These are phyloP conservation scores for Bimastos eiseni DNA, from an alignment of 2,888 invertebrate genomes.

Conservation along the genomic window DNA sequence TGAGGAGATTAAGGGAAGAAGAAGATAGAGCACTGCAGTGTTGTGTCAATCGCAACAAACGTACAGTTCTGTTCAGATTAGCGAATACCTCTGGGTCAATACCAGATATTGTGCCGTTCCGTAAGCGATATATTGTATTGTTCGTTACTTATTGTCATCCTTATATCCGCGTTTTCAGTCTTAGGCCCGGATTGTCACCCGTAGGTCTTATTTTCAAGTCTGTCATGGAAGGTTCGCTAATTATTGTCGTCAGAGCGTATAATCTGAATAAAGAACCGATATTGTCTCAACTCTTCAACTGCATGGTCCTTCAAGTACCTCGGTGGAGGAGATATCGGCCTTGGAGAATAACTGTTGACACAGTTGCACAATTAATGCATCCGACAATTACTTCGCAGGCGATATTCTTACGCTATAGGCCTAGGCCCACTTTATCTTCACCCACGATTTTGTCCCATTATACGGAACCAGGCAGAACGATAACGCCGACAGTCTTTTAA, in stretches of 20 bases:
- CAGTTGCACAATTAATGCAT: background rate
- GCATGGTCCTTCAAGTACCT: background rate
- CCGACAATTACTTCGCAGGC: too few relatives aligned
- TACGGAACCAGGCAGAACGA: background rate
- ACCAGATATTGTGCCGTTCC: too few relatives aligned
- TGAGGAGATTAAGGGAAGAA: conserved; percentile 34
- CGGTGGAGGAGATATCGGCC: background rate
- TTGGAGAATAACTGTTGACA: background rate
- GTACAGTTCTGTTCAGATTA: too few relatives aligned
- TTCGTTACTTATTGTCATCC: too few relatives aligned
- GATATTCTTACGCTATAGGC: too few relatives aligned
- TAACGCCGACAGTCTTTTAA: background rate
- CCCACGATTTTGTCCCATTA: background rate
- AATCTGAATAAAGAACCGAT: background rate
- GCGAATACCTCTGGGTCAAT: too few relatives aligned
- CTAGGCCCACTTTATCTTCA: background rate
- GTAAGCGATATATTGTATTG: too few relatives aligned
- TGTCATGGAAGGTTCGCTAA: background rate
- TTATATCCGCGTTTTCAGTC: too few relatives aligned
- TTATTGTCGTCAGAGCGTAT: background rate
- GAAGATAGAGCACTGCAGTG: conserved; percentile 21
- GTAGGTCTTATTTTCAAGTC: background rate
- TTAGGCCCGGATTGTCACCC: too few relatives aligned
- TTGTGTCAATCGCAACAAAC: too few relatives aligned
- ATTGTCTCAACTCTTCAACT: background rate